Conservation (phyloP, 2,797 vertebrate genomes). For the Danio choprae region DNA sequence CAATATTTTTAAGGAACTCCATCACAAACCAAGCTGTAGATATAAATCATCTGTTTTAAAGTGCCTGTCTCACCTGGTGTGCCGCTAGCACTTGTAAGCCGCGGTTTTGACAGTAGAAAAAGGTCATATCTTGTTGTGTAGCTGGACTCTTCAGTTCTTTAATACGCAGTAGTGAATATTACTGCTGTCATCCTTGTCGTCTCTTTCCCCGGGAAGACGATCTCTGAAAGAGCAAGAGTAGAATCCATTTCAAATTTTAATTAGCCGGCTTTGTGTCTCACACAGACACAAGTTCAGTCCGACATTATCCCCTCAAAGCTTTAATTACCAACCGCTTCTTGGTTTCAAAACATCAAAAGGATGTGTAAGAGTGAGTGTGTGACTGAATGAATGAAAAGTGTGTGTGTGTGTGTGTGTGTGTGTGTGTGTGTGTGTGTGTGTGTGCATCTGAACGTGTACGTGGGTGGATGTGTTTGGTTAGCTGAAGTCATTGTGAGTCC, state of each 20-base stretch:
- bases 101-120: conserved; percentile 58
- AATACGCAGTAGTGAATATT: conserved; percentile 60
- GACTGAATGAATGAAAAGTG: conserved; percentile 43
- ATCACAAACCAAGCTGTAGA: conserved; percentile 19
- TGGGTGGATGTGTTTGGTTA: conserved; percentile 52
- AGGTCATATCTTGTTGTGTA: conserved; percentile 64
- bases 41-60: conserved; percentile 49
- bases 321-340: conserved; percentile 81
- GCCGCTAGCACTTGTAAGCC: conserved; percentile 44
- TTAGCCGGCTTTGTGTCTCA: conserved; percentile 77
- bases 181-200: conserved; percentile 69
- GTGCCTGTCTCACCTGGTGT: conserved; percentile 14
- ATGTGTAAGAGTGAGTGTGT: conserved; percentile 51
- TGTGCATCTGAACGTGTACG: conserved; percentile 16
- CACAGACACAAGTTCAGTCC: conserved; percentile 76
- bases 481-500: conserved; percentile 64
- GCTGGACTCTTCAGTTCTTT: conserved; percentile 71
- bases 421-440: conserved; percentile 16
- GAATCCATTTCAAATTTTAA: conserved; percentile 81
- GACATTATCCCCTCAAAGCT: conserved; percentile 79
- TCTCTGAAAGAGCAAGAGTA: conserved; percentile 67
- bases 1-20: conserved; percentile 16
- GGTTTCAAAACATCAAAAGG: conserved; percentile 79
- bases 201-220: conserved; percentile 68
- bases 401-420: conserved; percentile 17